phyloP scores from a whole-genome alignment of 2,888 invertebrate genomes.

The Psococerastis gibbosa region DNA sequence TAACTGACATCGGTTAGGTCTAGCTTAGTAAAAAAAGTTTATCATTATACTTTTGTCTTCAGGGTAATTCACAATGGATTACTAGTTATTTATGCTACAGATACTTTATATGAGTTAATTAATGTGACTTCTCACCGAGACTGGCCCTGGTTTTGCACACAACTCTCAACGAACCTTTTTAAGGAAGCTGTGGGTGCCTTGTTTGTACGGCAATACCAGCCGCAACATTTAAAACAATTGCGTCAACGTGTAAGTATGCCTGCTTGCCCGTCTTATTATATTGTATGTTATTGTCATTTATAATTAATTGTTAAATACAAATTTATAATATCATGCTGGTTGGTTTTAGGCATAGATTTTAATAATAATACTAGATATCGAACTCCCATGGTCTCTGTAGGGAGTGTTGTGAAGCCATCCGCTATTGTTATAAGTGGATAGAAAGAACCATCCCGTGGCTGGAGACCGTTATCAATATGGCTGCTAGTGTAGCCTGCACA shows the following conservation, averaged over 20 bases:
- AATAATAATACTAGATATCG: too few relatives aligned
- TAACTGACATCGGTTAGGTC: too few relatives aligned
- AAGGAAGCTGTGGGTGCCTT: constrained; percentile 27
- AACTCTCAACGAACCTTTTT: constrained; percentile 25
- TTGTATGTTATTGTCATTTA: neutral
- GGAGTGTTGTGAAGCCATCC: too few relatives aligned
- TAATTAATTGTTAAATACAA: too few relatives aligned
- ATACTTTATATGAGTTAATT: constrained; percentile 28
- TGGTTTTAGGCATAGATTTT: too few relatives aligned
- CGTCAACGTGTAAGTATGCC: constrained; percentile 24
- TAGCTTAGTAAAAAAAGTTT: too few relatives aligned
- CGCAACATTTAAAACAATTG: constrained; percentile 25
- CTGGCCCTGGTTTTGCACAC: constrained; percentile 25
- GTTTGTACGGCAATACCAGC: constrained; percentile 28
- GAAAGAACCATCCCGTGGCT: too few relatives aligned
- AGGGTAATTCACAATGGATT: constrained; percentile 31
- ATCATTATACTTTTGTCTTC: too few relatives aligned
- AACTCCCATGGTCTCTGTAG: too few relatives aligned
- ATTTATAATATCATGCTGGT: constrained; percentile 6
- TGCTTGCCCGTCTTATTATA: neutral
- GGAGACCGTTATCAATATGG: too few relatives aligned
- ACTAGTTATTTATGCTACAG: constrained; percentile 28
- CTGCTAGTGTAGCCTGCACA: too few relatives aligned
- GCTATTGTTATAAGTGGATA: too few relatives aligned
- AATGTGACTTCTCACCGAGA: constrained; percentile 23